phyloP scores from a whole-genome alignment of 2,888 invertebrate species.

The Periphyllus acericola region DNA sequence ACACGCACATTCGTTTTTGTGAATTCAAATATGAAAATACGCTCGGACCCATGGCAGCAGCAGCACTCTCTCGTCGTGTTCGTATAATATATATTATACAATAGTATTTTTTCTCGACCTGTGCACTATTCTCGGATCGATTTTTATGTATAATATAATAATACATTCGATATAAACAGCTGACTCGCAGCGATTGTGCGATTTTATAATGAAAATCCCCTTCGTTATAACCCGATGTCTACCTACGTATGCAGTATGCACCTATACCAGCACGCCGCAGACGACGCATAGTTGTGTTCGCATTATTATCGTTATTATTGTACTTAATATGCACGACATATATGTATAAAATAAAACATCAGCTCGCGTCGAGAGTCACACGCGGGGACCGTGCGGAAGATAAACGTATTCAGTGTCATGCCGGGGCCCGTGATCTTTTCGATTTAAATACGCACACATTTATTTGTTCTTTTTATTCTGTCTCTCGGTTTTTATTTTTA shows the following conservation, averaged over 20 bases:
- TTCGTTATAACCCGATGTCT: background rate
- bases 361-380: background rate
- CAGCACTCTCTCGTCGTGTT: background rate
- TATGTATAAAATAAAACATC: conserved; percentile 17
- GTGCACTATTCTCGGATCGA: too few relatives aligned
- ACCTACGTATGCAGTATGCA: background rate
- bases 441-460: conserved; percentile 47
- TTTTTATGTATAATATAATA: background rate
- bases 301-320: conserved; percentile 10
- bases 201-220: conserved; percentile 30
- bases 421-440: conserved; percentile 3
- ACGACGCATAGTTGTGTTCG: background rate
- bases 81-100: background rate
- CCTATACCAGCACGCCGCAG: too few relatives aligned
- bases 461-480: conserved; percentile 30
- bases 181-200: conserved; percentile 19
- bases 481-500: background rate
- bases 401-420: conserved; percentile 41
- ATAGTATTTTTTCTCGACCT: too few relatives aligned
- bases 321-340: background rate
- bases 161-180: conserved; percentile 21
- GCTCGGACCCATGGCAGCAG: too few relatives aligned
- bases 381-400: background rate
- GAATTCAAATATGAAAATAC: background rate
- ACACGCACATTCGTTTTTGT: background rate